Evolutionary conservation across 2,113 vertebrate species (phyloP), one percentile per base, ranked within the genome.

Genomic region (Cheilinus undulatus): DNA sequence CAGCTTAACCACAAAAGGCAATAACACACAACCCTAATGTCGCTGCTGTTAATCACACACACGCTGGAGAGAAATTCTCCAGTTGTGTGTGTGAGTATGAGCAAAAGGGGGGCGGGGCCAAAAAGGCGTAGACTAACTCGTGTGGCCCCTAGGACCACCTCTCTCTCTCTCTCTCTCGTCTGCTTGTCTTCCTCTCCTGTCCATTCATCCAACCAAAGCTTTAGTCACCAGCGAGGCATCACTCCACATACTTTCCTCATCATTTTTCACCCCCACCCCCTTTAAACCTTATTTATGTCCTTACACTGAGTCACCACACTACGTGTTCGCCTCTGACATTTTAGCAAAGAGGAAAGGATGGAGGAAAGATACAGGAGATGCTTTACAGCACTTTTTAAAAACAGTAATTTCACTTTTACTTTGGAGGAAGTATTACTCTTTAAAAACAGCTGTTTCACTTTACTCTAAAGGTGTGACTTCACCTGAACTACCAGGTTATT

Each of bases 1-100:
- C 86, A 84, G 78, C 60, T 69, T 80, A 79, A 81, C 91, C 88
- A 87, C 72, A 92, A 92, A 92, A 91, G 80, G 78, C 73, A 92
- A 89, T 83, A 93, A 91, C 72, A 60, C 80, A 92, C 83, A 84
- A 61, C 52, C n/a, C 70, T 84, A 89, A 66, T 90, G 85, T 71
- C 81, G 89, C 67, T 52, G 76, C 80, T 70, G 90, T 52, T 82
- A 71, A 64, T 85, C 90, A 66, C 61, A 69, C 67, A 78, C 78
- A 76, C 28, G 19, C 81, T 60, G 64, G 40, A 80, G 65, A 80
- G 32, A 81, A 76, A 76, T 69, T 82, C 72, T 71, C 84, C 58
- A 70, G 58, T 78, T 85, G 59, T 76, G 54, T 51, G 1, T 65
- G 8, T 40, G 52, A 56, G 54, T 57, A 58, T 40, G 28, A 62